Evolutionary conservation across 2,113 vertebrate genomes (phyloP), one percentile per base, ranked within the genome.

Genomic region (Agapornis roseicollis): DNA sequence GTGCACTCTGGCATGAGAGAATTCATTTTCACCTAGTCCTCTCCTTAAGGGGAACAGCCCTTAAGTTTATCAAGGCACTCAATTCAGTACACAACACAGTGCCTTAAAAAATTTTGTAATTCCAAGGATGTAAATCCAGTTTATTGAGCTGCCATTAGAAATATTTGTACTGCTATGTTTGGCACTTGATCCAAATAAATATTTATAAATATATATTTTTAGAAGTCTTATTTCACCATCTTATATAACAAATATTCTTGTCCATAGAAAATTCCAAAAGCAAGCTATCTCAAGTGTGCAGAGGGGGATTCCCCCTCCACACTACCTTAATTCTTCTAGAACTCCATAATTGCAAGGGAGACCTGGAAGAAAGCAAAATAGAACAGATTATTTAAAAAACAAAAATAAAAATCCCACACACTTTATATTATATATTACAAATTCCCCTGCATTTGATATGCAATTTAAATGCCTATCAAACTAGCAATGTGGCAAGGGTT

Each of bases 331-430:
- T 63, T 91, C 96, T 98, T 98, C 99, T 96, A 99, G 94, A 98
- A 98, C 98, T 98, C 99, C 99, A 99, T 99, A 99, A 99, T 99
- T 99, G 99, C 98, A 97, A 98, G 88, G 94, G 97, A 97, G 87
- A 97, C 98, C 99, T 99, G 89, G 64, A 97, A 96, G 52, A 95
- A 77, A 97, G 94, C 13, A 92, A 97, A 95, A 8, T 72, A 96
- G 33, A 95, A 28, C n/a, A 83, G 20, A 74, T 90, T 70, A 95
- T 46, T 56, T 29, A 77, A 69, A 19, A 66, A n/a, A 77, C 50
- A 8, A 10, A 56, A n/a, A 56, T 14, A 33, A 89, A 71, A 20
- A 64, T 44, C 23, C 6, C 13, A 33, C 16, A 22, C n/a, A 58
- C 22, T 58, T 58, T 23, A 58, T 58, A 58, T 58, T 58, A 14